These are phyloP conservation scores for Bombus confusus DNA, from an alignment of 1,140 invertebrate species.

Conservation along the genomic window DNA sequence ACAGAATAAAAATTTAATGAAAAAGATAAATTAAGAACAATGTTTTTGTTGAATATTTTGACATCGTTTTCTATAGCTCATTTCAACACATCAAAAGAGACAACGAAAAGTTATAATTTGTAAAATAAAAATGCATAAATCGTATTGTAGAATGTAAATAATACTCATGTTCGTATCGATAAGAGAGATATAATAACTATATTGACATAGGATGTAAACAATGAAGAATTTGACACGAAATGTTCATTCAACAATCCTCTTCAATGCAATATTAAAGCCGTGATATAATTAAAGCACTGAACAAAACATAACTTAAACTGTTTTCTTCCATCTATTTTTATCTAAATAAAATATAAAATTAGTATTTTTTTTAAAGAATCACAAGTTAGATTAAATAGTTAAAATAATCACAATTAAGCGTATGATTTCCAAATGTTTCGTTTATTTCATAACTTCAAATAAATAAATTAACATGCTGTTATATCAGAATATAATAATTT, in stretches of 20 bases:
- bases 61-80: not conserved
- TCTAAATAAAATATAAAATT: not conserved
- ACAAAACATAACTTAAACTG: not conserved
- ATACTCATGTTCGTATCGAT: not conserved
- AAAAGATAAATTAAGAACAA: not conserved
- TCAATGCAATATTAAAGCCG: not conserved
- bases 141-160: not conserved
- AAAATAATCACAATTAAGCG: not conserved
- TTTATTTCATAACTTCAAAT: not conserved
- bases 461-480: not conserved
- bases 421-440: not conserved
- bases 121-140: not conserved
- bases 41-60: not conserved
- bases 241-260: not conserved
- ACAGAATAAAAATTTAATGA: not conserved
- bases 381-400: not conserved
- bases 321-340: not conserved
- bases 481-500: not conserved
- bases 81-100: not conserved
- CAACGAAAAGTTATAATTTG: not conserved
- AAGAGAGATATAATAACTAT: not conserved
- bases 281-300: not conserved
- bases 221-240: not conserved
- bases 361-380: not conserved
- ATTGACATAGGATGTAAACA: slow-evolving; percentile 1